Evolutionary conservation across 37 sponge, comb jelly and placozoan genomes (phyloP), one percentile per base, ranked within the genome.

Genomic region (Bolinopsis microptera): DNA sequence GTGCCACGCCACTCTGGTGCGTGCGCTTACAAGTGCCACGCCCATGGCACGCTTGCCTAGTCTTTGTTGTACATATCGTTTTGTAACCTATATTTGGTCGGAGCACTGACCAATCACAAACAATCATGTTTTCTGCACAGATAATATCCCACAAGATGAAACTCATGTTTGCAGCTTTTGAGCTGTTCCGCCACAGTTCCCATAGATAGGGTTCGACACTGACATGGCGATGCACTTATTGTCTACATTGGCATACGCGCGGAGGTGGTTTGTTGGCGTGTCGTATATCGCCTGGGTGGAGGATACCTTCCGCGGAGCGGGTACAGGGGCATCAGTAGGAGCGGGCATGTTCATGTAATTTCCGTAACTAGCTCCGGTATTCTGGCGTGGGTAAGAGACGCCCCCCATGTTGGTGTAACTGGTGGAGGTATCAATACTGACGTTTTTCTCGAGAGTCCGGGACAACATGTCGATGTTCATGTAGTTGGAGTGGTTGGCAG

Each of bases 161-260:
- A 48, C 61, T 86, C 90, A 86, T 36, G 90, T 86, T 41, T 86
- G 90, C 2, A 86, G 35, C 61, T 86, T 86, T 38, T 86, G 90
- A 27, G 90, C 24, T 5, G 31, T 30, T 8, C 31, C 31, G 1
- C 61, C 90, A n/a, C 90, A 39, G 28, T 86, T 86, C 61, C 90
- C 90, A 40, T 86, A 86, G 2, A 86, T 86, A 28, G 90, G 90
- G 30, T 86, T 86, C 30, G 90, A 86, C 1, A 86, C 90, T 18
- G 90, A 37, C 90, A 39, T 41, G 2, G 36, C 90, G 5, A 86
- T 34, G 1, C 41, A 21, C 61, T 41, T 86, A 3, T 16, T 86
- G 34, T 77, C 80, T 1, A 77, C 37, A 34, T 32, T 35, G 3
- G 80, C 80, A 36, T 35, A 77, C 3, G 80, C 33, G 18, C 90